These are phyloP conservation scores for Allacma fusca DNA, from an alignment of 2,888 invertebrate species.

Conservation along the genomic window DNA sequence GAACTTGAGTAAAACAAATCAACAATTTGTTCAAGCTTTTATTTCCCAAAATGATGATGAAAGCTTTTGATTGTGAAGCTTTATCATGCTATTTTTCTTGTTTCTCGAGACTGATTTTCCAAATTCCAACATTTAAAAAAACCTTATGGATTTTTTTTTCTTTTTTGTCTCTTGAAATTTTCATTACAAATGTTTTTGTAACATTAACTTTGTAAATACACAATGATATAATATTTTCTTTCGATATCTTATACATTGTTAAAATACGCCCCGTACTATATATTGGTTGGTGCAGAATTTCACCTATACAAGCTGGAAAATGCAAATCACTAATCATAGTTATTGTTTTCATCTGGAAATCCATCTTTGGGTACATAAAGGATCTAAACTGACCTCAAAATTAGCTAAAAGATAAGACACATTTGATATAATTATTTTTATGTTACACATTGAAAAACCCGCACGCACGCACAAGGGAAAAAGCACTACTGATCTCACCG, in stretches of 20 bases:
- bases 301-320: conserved; percentile 8
- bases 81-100: conserved; percentile 19
- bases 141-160: not conserved
- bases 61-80: conserved; percentile 12
- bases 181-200: conserved; percentile 13
- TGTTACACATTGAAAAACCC: not conserved
- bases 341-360: conserved; percentile 3
- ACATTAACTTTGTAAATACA: conserved; percentile 19
- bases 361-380: conserved; percentile 8
- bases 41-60: conserved; percentile 10
- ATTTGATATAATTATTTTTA: conserved; percentile 27
- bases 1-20: conserved; percentile 29
- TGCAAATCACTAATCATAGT: conserved; percentile 8
- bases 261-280: conserved; percentile 17
- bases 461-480: not conserved
- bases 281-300: not conserved
- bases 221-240: conserved; percentile 23
- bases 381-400: conserved; percentile 3
- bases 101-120: conserved; percentile 7
- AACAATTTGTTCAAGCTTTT: conserved; percentile 36
- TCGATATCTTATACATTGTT: conserved; percentile 22
- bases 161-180: conserved; percentile 17
- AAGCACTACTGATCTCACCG: not conserved
- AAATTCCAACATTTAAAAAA: not conserved
- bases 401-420: conserved; percentile 26